These are phyloP conservation scores for Syngnathus rostellatus DNA, from an alignment of 2,797 vertebrate species.

Conservation along the genomic window DNA sequence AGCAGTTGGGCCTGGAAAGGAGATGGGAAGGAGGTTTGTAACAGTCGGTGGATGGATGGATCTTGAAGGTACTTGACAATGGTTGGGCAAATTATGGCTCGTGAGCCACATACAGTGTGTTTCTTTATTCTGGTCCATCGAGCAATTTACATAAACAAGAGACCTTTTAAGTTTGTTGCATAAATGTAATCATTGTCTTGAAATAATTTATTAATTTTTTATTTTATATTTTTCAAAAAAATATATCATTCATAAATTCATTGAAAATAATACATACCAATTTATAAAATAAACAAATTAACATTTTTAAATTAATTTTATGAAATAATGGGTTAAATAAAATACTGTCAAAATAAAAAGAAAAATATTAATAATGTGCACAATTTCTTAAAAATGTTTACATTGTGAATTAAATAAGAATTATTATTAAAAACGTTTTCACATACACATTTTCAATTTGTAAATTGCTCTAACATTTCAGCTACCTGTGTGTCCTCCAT, in stretches of 20 bases:
- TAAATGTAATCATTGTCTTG: not conserved
- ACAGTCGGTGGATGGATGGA: not conserved
- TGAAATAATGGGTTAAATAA: not conserved
- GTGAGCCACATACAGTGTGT: too few species aligned
- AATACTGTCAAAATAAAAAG: not conserved
- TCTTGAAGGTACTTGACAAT: not conserved
- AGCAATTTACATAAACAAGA: not conserved
- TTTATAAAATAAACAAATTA: too few species aligned
- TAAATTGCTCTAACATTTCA: not conserved
- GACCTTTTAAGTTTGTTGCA: not conserved
- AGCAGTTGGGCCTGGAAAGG: constrained; percentile 73
- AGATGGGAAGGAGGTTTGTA: not conserved
- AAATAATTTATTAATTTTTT: not conserved
- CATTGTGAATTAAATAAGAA: too few species aligned
- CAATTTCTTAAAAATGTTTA: too few species aligned
- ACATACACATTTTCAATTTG: too few species aligned
- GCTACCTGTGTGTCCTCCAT: constrained; percentile 94
- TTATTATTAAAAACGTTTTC: too few species aligned
- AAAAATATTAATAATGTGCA: not conserved
- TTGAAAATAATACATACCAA: too few species aligned
- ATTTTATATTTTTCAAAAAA: too few species aligned
- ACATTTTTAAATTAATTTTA: not conserved
- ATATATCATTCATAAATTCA: too few species aligned
- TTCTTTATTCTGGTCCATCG: not conserved
- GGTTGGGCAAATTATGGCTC: not conserved